Evolutionary conservation across 2,888 invertebrate genomes (phyloP).

Genomic region (Dusona sp.): DNA sequence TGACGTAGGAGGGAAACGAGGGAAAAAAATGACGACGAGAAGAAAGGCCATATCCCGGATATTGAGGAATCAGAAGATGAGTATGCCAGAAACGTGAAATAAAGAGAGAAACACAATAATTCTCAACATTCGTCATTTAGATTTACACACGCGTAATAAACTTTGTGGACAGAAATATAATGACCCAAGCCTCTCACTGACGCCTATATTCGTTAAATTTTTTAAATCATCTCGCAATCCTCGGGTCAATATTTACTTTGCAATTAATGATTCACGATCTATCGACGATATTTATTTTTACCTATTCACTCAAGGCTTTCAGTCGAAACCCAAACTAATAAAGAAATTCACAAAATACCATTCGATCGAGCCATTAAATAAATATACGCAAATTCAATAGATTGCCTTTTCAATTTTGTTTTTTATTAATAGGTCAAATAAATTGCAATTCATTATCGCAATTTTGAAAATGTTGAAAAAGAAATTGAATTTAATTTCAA

Average conservation of each 20-base stretch:
- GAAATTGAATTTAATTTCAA: too few relatives aligned
- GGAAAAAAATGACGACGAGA: conserved; percentile 21
- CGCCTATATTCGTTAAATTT: conserved; percentile 14
- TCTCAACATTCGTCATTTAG: conserved; percentile 39
- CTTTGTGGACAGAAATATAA: conserved; percentile 15
- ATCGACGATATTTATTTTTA: neutral
- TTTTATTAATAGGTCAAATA: too few relatives aligned
- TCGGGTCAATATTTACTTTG: neutral
- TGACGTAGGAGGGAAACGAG: conserved; percentile 29
- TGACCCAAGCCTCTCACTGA: conserved; percentile 26
- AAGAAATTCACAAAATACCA: too few relatives aligned
- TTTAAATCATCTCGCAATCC: neutral
- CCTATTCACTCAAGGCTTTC: neutral
- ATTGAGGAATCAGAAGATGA: conserved; percentile 22
- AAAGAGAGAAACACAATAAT: neutral
- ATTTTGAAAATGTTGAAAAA: too few relatives aligned
- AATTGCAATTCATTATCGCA: too few relatives aligned
- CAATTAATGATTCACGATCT: neutral
- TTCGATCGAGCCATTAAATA: too few relatives aligned
- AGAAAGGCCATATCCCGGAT: conserved; percentile 24
- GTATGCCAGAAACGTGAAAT: conserved; percentile 10
- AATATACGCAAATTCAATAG: too few relatives aligned
- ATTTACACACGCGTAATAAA: conserved; percentile 9
- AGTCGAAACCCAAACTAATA: too few relatives aligned
- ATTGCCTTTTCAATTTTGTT: too few relatives aligned